Evolutionary conservation across 2,113 vertebrate species (phyloP).

Genomic region (Pongo abelii): DNA sequence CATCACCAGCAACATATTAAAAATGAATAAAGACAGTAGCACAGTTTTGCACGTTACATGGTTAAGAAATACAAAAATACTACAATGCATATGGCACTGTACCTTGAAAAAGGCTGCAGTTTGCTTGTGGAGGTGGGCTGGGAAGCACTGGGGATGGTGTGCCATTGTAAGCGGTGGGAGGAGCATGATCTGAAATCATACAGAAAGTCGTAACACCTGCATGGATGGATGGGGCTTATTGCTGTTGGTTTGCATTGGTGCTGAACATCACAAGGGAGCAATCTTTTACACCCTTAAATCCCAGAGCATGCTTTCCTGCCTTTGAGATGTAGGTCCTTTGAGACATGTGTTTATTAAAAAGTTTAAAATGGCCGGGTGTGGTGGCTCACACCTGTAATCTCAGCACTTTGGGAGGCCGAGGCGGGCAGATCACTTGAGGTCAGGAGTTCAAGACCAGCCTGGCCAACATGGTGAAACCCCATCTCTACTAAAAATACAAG

Average conservation of each 20-base stretch:
- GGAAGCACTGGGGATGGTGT: not conserved
- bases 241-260: not conserved
- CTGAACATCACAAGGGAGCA: not conserved
- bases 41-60: not conserved
- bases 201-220: not conserved
- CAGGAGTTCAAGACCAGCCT: too few species aligned
- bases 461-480: too few species aligned
- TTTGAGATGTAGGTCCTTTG: not conserved
- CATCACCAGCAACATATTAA: not conserved
- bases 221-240: rapidly evolving
- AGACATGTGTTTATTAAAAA: not conserved
- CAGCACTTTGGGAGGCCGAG: too few species aligned
- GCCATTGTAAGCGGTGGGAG: too few species aligned
- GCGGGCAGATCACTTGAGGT: too few species aligned
- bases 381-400: too few species aligned
- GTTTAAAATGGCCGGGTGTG: too few species aligned
- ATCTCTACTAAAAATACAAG: too few species aligned
- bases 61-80: not conserved
- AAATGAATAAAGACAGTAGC: not conserved
- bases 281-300: not conserved
- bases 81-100: not conserved
- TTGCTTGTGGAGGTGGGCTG: not conserved
- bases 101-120: not conserved
- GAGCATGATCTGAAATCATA: not conserved
- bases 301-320: not conserved